Evolutionary conservation across 2,888 invertebrate genomes (phyloP), one percentile per base, ranked within the genome.

Genomic region (Drosophila colorata): DNA sequence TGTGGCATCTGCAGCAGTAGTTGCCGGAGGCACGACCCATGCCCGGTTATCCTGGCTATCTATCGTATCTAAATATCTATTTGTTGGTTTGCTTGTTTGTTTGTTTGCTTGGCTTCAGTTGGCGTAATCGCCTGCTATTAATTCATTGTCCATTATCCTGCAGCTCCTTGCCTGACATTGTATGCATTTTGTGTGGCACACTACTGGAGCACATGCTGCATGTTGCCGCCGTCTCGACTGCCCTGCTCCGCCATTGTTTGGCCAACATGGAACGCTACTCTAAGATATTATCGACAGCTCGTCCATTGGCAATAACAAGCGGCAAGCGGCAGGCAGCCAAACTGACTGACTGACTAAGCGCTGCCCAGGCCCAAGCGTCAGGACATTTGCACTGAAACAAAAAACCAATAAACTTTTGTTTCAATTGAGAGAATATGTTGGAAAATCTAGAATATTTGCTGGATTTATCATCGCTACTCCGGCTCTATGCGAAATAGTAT

Each of bases 261-360:
- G 63, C 75, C 74, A 80, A 83, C 80, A 78, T 86, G 83, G 76
- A 76, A 55, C 78, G 80, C 71, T 78, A 84, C 83, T 84, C 83
- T 80, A 83, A 86, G 86, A 84, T 84, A 86, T 84, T 84, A 84
- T 84, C 83, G 84, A 84, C 83, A 84, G 71, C 71, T 86, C 78
- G 83, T 78, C 73, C 86, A 74, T 67, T 70, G 69, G 66, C 68
- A 76, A 76, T 76, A 80, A 74, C 80, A 78, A 80, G 80, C 53
- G 58, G 61, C 65, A 47, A 49, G 31, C 52, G 38, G 53, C 44
- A 37, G 48, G 40, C 33, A 33, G 33, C 28, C 33, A 38, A 40
- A 31, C 63, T 11, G 41, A 38, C 66, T 20, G 59, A 58, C 57
- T 25, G 66, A 53, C 53, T 41, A 57, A 64, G 14, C 60, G 61